These are phyloP conservation scores for Chloebia gouldiae DNA, from an alignment of 2,113 vertebrate genomes.

Conservation along the genomic window DNA sequence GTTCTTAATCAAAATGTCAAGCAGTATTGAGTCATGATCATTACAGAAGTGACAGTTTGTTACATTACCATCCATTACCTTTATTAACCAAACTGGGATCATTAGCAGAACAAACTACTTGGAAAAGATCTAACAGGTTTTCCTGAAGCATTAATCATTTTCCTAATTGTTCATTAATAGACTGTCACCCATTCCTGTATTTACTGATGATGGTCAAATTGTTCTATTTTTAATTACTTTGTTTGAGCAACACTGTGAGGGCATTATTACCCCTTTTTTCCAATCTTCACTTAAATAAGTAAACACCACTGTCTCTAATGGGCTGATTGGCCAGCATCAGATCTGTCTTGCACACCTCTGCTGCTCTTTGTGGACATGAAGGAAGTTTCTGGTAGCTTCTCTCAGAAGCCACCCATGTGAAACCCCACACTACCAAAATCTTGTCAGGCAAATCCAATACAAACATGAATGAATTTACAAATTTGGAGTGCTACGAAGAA, in stretches of 20 bases:
- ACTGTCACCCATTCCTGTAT: background rate
- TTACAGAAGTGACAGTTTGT: background rate
- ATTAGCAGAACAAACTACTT: background rate
- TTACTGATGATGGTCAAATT: background rate
- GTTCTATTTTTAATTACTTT: background rate
- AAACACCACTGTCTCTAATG: background rate
- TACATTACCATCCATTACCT: background rate
- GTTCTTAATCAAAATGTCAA: slow-evolving; percentile 33
- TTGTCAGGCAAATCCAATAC: background rate
- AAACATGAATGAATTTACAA: background rate
- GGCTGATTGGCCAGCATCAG: background rate
- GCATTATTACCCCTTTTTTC: background rate
- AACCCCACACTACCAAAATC: background rate
- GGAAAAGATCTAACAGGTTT: background rate
- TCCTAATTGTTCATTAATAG: slow-evolving; percentile 8
- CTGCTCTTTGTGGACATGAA: background rate
- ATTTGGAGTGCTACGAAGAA: background rate
- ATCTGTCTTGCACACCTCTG: background rate
- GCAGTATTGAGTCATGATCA: background rate
- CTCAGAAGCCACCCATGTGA: background rate
- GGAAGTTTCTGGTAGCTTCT: background rate
- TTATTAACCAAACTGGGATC: background rate
- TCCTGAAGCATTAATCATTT: slow-evolving; percentile 18
- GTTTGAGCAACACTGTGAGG: background rate
- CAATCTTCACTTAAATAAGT: background rate